Evolutionary conservation across 1,140 invertebrate species (phyloP).

Genomic region (Steinernema khuongi): DNA sequence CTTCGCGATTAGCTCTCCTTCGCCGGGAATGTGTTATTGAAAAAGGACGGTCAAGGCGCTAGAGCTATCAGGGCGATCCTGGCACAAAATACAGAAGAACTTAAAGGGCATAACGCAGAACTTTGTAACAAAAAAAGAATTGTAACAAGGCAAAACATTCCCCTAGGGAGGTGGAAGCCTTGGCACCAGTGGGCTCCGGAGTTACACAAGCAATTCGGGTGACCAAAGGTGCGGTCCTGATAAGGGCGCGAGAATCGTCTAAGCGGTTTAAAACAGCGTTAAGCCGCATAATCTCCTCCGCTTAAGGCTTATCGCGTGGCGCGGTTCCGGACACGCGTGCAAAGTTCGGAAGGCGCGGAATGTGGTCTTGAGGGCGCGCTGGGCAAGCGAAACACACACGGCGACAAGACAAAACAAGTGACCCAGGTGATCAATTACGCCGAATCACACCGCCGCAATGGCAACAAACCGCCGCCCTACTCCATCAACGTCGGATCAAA

Average conservation of each 20-base stretch:
- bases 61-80: too few relatives aligned
- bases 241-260: not conserved
- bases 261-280: not conserved
- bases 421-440: not conserved
- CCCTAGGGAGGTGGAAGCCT: not conserved
- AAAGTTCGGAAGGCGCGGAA: not conserved
- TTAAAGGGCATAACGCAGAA: too few relatives aligned
- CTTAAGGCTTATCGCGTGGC: not conserved
- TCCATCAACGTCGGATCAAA: conserved; percentile 3
- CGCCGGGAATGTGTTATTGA: too few relatives aligned
- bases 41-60: too few relatives aligned
- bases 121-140: too few relatives aligned
- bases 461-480: not conserved
- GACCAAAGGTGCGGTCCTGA: not conserved
- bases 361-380: not conserved
- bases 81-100: too few relatives aligned
- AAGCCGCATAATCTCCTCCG: not conserved
- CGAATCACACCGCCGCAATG: not conserved
- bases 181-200: not conserved
- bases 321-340: not conserved
- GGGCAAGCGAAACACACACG: not conserved
- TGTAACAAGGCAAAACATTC: not conserved
- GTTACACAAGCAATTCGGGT: not conserved
- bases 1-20: too few relatives aligned
- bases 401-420: not conserved